A percentile compares a stretch with the other conserved stretches of the same genome.
Conservation (phyloP, 2,888 invertebrate species). For the Agrenia bidenticulata region DNA sequence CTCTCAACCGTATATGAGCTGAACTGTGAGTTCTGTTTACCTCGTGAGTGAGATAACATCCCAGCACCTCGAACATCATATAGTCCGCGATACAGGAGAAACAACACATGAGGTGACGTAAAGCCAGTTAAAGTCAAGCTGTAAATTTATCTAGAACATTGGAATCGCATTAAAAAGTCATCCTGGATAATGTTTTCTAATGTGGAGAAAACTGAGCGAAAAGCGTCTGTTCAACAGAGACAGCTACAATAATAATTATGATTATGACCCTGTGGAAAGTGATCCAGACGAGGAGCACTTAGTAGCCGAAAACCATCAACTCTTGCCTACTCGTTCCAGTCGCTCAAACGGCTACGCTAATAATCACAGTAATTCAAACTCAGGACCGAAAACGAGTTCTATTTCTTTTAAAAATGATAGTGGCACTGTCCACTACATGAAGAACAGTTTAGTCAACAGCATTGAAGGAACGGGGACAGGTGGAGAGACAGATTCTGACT, state of each 20-base stretch:
- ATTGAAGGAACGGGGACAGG: not conserved
- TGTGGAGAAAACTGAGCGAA: conserved; percentile 42
- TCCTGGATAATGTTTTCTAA: conserved; percentile 26
- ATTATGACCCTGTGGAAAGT: conserved; percentile 33
- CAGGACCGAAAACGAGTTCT: not conserved
- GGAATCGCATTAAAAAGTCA: no score
- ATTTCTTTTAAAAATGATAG: not conserved
- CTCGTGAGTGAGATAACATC: no score
- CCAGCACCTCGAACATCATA: no score
- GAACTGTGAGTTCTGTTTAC: no score
- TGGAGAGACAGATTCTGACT: conserved; percentile 5
- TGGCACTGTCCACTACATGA: not conserved
- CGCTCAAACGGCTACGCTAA: not conserved
- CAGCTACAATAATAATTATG: conserved; percentile 22
- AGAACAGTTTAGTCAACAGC: not conserved
- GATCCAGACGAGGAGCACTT: conserved; percentile 28
- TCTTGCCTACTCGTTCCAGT: conserved; percentile 21
- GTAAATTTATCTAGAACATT: no score
- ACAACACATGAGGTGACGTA: no score
- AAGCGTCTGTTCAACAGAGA: conserved; percentile 11
- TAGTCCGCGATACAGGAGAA: no score
- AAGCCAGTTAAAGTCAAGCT: no score
- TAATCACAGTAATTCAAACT: not conserved
- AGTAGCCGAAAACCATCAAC: conserved; percentile 33
- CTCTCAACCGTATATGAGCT: no score